phyloP scores from a whole-genome alignment of 1,140 invertebrate genomes.

The Thaumetopoea pityocampa region DNA sequence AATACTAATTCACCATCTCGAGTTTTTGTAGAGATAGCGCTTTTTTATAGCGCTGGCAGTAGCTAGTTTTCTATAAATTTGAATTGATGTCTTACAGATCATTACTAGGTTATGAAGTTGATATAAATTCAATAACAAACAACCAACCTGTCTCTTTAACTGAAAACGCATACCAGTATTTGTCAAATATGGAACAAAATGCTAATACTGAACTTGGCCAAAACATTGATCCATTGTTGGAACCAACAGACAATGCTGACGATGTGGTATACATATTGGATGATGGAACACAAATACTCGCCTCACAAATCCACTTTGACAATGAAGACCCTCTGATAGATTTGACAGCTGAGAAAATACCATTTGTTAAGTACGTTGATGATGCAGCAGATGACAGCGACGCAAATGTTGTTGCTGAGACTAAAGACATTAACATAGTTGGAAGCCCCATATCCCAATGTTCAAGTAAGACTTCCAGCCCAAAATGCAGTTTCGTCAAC shows the following conservation, averaged over 20 bases:
- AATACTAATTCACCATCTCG: too few relatives aligned
- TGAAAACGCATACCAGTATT: slow-evolving; percentile 57
- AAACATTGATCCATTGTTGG: slow-evolving; percentile 29
- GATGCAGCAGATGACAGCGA: slow-evolving; percentile 28
- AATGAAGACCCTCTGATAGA: slow-evolving; percentile 58
- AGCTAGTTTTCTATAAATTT: neutral
- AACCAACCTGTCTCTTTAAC: slow-evolving; percentile 51
- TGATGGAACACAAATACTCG: slow-evolving; percentile 62
- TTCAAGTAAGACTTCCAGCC: slow-evolving; percentile 36
- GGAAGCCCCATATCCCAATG: slow-evolving; percentile 45
- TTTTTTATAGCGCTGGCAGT: neutral
- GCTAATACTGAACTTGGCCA: slow-evolving; percentile 16
- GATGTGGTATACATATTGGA: slow-evolving; percentile 53
- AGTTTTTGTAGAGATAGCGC: neutral
- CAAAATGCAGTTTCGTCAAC: slow-evolving; percentile 46
- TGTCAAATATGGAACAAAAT: slow-evolving; percentile 44
- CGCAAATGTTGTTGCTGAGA: slow-evolving; percentile 18
- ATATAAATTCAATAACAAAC: slow-evolving; percentile 56
- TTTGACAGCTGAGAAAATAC: slow-evolving; percentile 51
- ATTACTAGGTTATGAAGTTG: slow-evolving; percentile 55
- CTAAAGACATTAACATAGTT: slow-evolving; percentile 47
- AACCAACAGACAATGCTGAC: slow-evolving; percentile 26
- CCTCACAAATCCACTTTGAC: slow-evolving; percentile 67
- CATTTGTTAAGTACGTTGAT: slow-evolving; percentile 53
- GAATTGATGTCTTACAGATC: slow-evolving; percentile 35